phyloP scores from a whole-genome alignment of 2,888 invertebrate species.

The Tinea trinotella region DNA sequence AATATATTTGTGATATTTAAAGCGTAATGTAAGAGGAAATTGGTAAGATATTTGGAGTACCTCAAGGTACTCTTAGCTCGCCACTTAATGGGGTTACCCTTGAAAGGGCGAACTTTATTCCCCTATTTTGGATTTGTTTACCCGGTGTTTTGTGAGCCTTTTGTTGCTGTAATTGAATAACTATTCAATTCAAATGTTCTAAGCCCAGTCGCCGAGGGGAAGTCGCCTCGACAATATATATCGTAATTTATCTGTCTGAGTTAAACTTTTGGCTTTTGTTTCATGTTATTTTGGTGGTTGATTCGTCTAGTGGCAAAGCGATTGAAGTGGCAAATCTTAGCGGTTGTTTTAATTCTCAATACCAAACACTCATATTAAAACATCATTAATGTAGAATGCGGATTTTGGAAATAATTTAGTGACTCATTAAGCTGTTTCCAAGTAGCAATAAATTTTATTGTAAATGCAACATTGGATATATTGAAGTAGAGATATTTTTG shows the following conservation, averaged over 20 bases:
- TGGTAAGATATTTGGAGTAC: conserved; percentile 12
- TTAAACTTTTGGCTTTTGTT: neutral
- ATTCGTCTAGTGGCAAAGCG: too few species aligned
- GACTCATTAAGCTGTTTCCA: too few species aligned
- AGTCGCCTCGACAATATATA: conserved; percentile 25
- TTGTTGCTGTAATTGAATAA: conserved; percentile 43
- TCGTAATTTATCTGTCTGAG: conserved; percentile 11
- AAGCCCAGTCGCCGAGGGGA: conserved; percentile 31
- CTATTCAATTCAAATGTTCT: conserved; percentile 30
- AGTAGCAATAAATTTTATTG: too few species aligned
- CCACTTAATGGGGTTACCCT: conserved; percentile 44
- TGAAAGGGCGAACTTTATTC: conserved; percentile 48
- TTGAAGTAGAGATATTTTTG: too few species aligned
- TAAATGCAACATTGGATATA: too few species aligned
- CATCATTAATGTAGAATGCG: too few species aligned
- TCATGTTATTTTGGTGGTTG: neutral
- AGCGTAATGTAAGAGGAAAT: conserved; percentile 9
- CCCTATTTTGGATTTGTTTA: conserved; percentile 39
- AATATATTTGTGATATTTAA: too few species aligned
- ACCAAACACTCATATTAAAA: too few species aligned
- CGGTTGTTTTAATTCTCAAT: too few species aligned
- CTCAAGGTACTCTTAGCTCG: conserved; percentile 29
- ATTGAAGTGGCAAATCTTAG: too few species aligned
- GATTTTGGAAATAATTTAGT: too few species aligned
- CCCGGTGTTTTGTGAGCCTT: conserved; percentile 32